Conservation (phyloP, 2,888 invertebrate species). For the Tenthredo livida region DNA sequence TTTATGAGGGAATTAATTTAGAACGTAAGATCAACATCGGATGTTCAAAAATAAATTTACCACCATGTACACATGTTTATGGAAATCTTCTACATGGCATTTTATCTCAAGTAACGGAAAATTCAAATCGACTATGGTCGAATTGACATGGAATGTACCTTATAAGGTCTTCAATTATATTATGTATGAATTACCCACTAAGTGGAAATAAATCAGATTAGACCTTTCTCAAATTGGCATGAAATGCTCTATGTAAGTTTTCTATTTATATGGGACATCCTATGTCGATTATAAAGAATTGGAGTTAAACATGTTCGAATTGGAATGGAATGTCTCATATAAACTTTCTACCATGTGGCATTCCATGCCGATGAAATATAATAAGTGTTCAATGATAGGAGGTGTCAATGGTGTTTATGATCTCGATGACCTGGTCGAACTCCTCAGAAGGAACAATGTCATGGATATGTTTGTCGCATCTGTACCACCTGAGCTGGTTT, state of each 20-base stretch:
- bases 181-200: neutral
- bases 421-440: conserved; percentile 89
- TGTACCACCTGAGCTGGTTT: conserved; percentile 87
- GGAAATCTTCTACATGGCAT: neutral
- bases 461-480: conserved; percentile 89
- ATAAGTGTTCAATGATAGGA: conserved; percentile 79
- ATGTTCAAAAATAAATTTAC: neutral
- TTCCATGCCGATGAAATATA: no score
- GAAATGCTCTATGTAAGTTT: neutral
- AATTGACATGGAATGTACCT: neutral
- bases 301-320: neutral
- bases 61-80: neutral
- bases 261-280: neutral
- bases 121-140: neutral
- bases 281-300: neutral
- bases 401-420: conserved; percentile 93
- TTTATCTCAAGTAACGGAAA: neutral
- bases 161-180: neutral
- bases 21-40: conserved; percentile 79
- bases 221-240: neutral
- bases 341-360: neutral
- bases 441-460: conserved; percentile 89
- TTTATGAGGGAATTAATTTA: conserved; percentile 83
- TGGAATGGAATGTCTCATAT: neutral
- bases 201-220: neutral